A percentile compares a stretch with the other conserved stretches of the same genome.
Conservation (phyloP, 2,113 vertebrate species). For the Amia ocellicauda region DNA sequence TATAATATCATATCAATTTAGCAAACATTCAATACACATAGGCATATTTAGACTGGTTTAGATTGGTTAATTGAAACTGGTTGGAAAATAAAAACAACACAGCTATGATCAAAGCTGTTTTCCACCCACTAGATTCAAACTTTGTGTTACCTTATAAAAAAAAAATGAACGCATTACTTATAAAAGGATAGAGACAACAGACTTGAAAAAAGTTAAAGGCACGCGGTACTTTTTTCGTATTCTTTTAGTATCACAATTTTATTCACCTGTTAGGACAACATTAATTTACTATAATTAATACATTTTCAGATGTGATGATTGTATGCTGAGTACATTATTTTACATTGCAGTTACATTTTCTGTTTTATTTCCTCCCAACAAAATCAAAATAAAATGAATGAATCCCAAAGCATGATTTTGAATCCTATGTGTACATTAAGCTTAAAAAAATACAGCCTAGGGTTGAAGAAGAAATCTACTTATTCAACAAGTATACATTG, state of each 20-base stretch:
- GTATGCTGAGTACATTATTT: background rate
- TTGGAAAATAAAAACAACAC: background rate
- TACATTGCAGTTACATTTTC: constrained; percentile 7
- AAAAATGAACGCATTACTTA: too few relatives aligned
- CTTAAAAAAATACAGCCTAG: background rate
- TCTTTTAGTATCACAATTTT: constrained; percentile 7
- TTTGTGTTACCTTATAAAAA: too few relatives aligned
- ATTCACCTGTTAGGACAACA: constrained; percentile 9
- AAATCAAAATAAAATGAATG: too few relatives aligned
- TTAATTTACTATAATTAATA: constrained; percentile 6
- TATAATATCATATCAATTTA: too few relatives aligned
- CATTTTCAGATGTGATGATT: background rate
- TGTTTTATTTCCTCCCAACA: too few relatives aligned
- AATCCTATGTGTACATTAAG: background rate
- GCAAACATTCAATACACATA: too few relatives aligned
- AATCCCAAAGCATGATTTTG: background rate
- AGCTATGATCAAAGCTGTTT: background rate
- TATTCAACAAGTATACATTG: too few relatives aligned
- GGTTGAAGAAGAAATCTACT: background rate
- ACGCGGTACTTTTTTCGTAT: background rate
- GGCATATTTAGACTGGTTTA: too few relatives aligned
- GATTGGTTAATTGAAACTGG: too few relatives aligned
- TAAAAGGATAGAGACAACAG: too few relatives aligned
- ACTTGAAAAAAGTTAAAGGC: too few relatives aligned
- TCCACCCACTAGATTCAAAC: too few relatives aligned